Conservation (phyloP, 2,797 vertebrate species). For the Tadarida brasiliensis region DNA sequence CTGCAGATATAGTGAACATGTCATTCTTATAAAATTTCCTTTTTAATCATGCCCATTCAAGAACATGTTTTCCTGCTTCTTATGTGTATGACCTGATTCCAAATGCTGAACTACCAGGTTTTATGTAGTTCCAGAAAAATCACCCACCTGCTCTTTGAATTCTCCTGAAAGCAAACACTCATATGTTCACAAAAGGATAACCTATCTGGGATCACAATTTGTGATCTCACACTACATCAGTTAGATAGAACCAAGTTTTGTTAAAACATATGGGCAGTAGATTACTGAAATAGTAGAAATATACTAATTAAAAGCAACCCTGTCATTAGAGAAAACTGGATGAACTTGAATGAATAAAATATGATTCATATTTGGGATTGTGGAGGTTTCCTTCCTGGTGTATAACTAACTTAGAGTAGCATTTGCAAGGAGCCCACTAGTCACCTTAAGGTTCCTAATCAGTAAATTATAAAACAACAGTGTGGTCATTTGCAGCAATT, state of each 20-base stretch:
- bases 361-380: neutral
- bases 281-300: neutral
- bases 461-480: neutral
- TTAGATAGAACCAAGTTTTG: neutral
- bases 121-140: neutral
- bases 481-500: neutral
- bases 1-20: neutral
- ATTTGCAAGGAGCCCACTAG: neutral
- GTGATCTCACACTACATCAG: neutral
- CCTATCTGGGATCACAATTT: neutral
- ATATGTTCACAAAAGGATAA: neutral
- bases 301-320: neutral
- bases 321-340: neutral
- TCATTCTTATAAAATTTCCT: neutral
- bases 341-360: neutral
- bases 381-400: rapidly evolving
- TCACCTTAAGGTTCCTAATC: neutral
- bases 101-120: neutral
- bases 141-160: neutral
- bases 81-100: no score
- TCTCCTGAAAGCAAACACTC: neutral
- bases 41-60: neutral
- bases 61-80: neutral
- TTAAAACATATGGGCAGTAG: neutral
- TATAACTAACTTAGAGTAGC: neutral